Percentiles rank a stretch among this genome's conserved stretches.
Evolutionary conservation across 2,113 vertebrate species (phyloP).

Genomic region (Aythya baeri): DNA sequence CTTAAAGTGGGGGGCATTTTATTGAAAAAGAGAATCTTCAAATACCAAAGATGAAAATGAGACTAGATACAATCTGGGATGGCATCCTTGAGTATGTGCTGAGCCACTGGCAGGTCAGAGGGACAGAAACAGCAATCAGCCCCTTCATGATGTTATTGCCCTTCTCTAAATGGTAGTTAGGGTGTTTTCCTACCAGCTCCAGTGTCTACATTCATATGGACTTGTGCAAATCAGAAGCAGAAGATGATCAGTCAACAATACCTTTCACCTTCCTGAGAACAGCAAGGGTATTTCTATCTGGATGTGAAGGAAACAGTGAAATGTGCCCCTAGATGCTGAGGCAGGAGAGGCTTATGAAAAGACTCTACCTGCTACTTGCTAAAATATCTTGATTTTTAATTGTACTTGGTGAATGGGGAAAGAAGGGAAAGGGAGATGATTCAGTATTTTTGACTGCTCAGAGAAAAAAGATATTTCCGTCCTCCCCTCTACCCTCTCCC

Average conservation of each 20-base stretch:
- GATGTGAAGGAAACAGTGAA: not conserved
- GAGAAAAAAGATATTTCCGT: not conserved
- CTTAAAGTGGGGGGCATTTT: not conserved
- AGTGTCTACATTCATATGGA: not conserved
- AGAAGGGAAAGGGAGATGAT: not conserved
- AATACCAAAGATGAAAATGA: not conserved
- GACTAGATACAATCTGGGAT: not conserved
- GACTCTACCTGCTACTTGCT: not conserved
- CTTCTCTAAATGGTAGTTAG: not conserved
- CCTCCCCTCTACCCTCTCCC: not conserved
- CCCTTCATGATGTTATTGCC: not conserved
- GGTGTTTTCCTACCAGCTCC: not conserved
- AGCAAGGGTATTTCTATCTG: not conserved
- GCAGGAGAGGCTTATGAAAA: not conserved
- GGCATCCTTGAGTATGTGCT: accelerated
- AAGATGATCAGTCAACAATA: not conserved
- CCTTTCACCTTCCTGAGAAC: not conserved
- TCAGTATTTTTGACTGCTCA: not conserved
- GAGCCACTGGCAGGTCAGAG: not conserved
- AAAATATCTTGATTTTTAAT: not conserved
- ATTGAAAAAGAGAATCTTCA: not conserved
- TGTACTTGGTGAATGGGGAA: not conserved
- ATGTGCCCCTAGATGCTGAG: not conserved
- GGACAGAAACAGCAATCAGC: not conserved
- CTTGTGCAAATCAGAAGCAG: not conserved